These are phyloP conservation scores for Parazoanthus atlanticus DNA, from an alignment of 92 coral and sea anemone species.

Conservation along the genomic window DNA sequence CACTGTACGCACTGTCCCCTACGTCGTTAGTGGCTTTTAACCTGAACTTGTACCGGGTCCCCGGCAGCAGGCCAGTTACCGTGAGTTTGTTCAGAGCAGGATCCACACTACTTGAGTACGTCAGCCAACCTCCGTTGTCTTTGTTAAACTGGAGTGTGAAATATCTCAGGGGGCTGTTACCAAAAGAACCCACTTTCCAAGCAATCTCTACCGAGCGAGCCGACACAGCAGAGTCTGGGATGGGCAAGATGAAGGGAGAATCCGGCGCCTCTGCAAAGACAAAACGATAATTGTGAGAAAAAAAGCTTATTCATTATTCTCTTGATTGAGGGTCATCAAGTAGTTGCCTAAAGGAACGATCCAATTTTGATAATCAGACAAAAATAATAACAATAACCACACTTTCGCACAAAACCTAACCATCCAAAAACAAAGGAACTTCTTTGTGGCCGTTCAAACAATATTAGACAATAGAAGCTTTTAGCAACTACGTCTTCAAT, in stretches of 20 bases:
- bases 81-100: conserved; percentile 63
- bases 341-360: no score
- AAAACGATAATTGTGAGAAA: background rate
- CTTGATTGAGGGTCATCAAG: no score
- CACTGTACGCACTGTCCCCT: conserved; percentile 86
- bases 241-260: conserved; percentile 86
- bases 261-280: conserved; percentile 74
- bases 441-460: no score
- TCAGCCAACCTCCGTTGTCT: conserved; percentile 77
- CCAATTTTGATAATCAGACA: background rate
- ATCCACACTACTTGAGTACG: conserved; percentile 66
- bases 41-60: conserved; percentile 78
- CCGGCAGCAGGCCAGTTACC: conserved; percentile 84
- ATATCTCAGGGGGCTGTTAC: conserved; percentile 77
- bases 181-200: conserved; percentile 84
- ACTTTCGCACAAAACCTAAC: no score
- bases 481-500: no score
- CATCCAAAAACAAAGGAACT: no score
- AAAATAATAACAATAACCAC: no score
- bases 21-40: conserved; percentile 89
- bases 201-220: conserved; percentile 76
- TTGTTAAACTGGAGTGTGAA: conserved; percentile 82
- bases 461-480: no score
- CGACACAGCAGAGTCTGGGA: conserved; percentile 73
- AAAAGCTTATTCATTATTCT: background rate